Conservation (phyloP, 2,113 vertebrate genomes). For the Chauna torquata region DNA sequence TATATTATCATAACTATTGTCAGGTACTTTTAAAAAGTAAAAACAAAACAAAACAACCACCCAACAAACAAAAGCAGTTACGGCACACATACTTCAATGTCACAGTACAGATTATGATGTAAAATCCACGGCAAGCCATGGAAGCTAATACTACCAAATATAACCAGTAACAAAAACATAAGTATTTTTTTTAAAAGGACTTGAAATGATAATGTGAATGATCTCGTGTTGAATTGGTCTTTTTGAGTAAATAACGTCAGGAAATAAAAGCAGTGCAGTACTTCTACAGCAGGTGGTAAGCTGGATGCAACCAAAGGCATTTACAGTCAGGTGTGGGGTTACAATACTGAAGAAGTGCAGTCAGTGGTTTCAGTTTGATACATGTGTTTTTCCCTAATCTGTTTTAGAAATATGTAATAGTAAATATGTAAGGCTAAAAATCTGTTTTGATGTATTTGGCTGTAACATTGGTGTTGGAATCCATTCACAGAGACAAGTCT, state of each 20-base stretch:
- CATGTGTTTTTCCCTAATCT: background rate
- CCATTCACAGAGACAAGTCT: background rate
- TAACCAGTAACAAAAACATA: background rate
- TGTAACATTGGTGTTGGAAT: background rate
- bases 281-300: background rate
- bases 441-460: background rate
- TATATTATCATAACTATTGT: conserved; percentile 41
- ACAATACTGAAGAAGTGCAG: background rate
- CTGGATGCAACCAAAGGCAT: background rate
- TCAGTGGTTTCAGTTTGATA: background rate
- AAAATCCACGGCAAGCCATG: conserved; percentile 42
- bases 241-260: background rate
- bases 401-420: background rate
- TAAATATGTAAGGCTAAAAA: background rate
- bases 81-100: background rate
- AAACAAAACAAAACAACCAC: background rate
- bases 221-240: background rate
- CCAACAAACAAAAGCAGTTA: background rate
- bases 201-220: background rate
- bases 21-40: conserved; percentile 56
- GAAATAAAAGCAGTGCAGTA: background rate
- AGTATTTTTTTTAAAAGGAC: conserved; percentile 26
- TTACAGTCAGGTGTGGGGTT: background rate
- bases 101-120: background rate
- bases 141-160: background rate